Evolutionary conservation across 2,113 vertebrate species (phyloP).

Genomic region (Coptodon rendalli): DNA sequence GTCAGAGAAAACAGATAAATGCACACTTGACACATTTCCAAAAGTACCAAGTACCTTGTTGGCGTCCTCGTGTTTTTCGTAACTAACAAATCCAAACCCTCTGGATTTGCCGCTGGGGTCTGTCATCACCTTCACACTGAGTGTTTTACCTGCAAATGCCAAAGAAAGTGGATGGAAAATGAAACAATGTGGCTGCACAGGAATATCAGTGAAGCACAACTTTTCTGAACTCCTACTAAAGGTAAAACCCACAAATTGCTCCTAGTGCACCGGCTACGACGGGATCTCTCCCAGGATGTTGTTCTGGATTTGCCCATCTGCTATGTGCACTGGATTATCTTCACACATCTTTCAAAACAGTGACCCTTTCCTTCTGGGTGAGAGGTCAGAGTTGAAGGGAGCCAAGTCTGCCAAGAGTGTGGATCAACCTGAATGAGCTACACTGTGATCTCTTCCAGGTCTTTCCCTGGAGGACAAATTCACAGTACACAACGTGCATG

Average conservation of each 20-base stretch:
- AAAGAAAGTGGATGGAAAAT: neutral
- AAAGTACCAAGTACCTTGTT: constrained; percentile 81
- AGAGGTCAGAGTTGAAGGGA: neutral
- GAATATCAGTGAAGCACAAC: neutral
- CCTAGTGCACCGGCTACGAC: neutral
- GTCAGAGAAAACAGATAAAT: neutral
- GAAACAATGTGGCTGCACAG: neutral
- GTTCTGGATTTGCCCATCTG: neutral
- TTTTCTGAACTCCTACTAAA: neutral
- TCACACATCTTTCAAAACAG: neutral
- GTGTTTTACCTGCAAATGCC: constrained; percentile 84
- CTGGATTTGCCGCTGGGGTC: constrained; percentile 93
- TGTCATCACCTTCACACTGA: constrained; percentile 98
- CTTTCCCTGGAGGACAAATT: neutral
- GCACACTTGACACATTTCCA: neutral
- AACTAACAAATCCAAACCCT: constrained; percentile 98
- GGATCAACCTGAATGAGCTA: neutral
- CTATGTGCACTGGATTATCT: neutral
- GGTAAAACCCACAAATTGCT: neutral
- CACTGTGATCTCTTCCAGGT: accelerated
- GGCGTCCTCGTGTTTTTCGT: constrained; percentile 96
- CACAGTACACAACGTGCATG: neutral
- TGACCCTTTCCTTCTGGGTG: neutral
- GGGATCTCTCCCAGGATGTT: neutral
- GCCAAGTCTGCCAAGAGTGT: neutral